Base-by-base conservation (phyloP, 2,797 vertebrate genomes). In the Oophaga sylvatica region DNA sequence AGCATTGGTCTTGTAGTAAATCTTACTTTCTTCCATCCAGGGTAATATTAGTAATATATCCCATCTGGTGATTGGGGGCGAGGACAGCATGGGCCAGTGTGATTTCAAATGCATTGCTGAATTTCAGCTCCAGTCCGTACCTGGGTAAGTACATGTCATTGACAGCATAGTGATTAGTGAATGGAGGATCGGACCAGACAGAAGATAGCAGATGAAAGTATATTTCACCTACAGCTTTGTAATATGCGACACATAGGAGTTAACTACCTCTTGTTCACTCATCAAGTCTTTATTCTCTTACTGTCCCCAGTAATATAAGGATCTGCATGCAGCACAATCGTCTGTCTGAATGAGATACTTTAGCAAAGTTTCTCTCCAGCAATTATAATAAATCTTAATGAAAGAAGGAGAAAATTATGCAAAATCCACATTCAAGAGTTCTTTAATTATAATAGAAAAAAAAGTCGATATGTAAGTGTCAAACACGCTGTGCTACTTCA, bases 401-500 rank as follows among this genome's bases (percentile, higher is more conserved):
- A 83, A 80, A 62, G 65, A 83, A 35, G 82, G 80, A 77, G 56
- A 56, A 87, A 71, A 83, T 89, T 89, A 89, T 83, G 80, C 88
- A 83, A 87, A 89, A 65, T 48, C 80, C 75, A 83, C 65, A 79
- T 80, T 89, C 84, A 83, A 87, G 80, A 86, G 88, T 87, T 79
- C 84, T 87, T 87, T 89, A 89, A 89, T 89, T 89, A 89, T 83
- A 71, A 81, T 48, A 67, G 22, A 83, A 79, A 87, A 75, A 87
- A 75, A 89, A 79, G 71, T 63, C 75, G 68, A 71, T 83, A 77
- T 83, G 45, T 86, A 86, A 86, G 84, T 86, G 83, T 87, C 80
- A 86, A 80, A 63, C 84, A 79, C 59, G 80, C 88, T 83, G 88
- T 77, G 70, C 75, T 83, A 86, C 80, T 89, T 89, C 84, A 87